Evolutionary conservation across 2,888 invertebrate species (phyloP), one percentile per base, ranked within the genome.

Genomic region (Dynastes hyllus): DNA sequence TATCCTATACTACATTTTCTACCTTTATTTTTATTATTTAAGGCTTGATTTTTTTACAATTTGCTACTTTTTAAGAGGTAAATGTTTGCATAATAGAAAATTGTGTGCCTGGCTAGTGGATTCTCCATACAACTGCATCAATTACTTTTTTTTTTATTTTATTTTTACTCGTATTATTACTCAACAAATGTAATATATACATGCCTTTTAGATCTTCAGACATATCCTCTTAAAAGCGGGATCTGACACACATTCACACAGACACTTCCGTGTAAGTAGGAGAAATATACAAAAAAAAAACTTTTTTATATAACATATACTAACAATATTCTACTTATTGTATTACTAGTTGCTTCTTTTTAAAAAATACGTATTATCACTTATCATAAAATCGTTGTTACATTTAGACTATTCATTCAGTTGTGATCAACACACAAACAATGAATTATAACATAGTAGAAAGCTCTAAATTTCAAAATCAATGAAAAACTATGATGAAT

Each of bases 331-430:
- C 32, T 69, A 50, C 69, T 50, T 51, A 50, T 16, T 51, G 13
- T 51, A 69, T 27, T 69, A 27, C 69, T 69, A 69, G 51, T 69
- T 27, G 69, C 51, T 69, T 45, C 69, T 69, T 50, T 69, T 50
- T 53, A n/a, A 29, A 69, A 66, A 51, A 51, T 69, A 69, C 51
- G 69, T 29, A 53, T 51, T 53, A 29, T 69, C 50, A 61, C 61
- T 71, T 71, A 45, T 29, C 61, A 61, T 61, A 45, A 75, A 61
- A 75, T 75, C 73, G 58, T 75, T 63, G 73, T 75, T 75, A 75
- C 55, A 58, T 61, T 61, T 75, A 75, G 61, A 61, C 22, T 58
- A 55, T 75, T 75, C 40, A 22, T 69, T 75, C 29, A 58, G 22
- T 58, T 69, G 51, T 51, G 51, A 50, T 75, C 40, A 50, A 67